A percentile compares a stretch with the other conserved stretches of the same genome.
These are phyloP conservation scores for Parazoanthus swiftii DNA, from an alignment of 92 coral and sea anemone genomes.

Conservation along the genomic window DNA sequence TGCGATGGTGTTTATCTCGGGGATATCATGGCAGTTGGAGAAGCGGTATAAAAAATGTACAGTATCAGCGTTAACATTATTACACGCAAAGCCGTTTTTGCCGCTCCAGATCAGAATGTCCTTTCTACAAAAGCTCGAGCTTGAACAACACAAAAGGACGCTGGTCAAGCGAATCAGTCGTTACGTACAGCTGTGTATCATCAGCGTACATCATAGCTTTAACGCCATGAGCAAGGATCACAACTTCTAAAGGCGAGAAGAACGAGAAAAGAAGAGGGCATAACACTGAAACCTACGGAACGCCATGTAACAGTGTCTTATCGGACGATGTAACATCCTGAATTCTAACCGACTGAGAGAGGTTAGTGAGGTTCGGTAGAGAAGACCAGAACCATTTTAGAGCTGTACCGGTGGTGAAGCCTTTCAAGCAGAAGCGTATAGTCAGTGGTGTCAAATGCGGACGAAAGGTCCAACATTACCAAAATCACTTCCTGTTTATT, in stretches of 20 bases:
- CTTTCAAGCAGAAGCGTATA: neutral
- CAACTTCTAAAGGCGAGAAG: neutral
- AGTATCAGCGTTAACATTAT: too few relatives aligned
- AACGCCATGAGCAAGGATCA: neutral
- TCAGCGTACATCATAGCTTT: neutral
- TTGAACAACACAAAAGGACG: too few relatives aligned
- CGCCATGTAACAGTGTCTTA: too few relatives aligned
- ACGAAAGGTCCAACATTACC: conserved; percentile 7
- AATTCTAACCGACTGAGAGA: conserved; percentile 14
- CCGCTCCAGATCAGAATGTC: too few relatives aligned
- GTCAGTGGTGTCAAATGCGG: conserved; percentile 21
- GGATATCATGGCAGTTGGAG: too few relatives aligned
- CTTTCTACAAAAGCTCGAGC: too few relatives aligned
- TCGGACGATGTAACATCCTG: neutral
- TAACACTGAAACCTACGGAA: too few relatives aligned
- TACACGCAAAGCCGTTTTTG: too few relatives aligned
- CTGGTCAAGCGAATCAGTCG: neutral
- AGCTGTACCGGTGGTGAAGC: neutral
- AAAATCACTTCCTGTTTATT: conserved; percentile 9
- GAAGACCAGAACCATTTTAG: conserved; percentile 15
- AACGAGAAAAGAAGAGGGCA: neutral
- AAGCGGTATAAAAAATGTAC: too few relatives aligned
- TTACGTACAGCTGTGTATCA: neutral
- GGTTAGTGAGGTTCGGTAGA: neutral
- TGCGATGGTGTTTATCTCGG: too few relatives aligned